Conservation (phyloP, 2,888 invertebrate species). For the Mythimna ferrago region DNA sequence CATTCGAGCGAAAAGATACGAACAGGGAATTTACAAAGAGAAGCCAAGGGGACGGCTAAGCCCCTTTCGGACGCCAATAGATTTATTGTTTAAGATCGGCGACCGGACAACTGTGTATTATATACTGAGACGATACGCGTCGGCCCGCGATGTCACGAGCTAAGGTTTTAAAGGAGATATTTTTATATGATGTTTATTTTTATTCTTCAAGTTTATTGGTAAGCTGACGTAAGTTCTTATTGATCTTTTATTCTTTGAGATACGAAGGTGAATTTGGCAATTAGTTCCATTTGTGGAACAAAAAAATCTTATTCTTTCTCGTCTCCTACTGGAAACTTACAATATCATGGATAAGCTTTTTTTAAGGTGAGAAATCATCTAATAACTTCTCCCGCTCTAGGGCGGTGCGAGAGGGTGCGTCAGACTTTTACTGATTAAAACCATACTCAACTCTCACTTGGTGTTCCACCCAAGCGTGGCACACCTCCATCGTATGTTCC, state of each 20-base stretch:
- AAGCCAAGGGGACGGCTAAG: slow-evolving; percentile 67
- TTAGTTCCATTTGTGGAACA: background rate
- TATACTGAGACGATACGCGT: slow-evolving; percentile 64
- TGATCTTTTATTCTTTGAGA: background rate
- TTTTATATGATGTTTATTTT: slow-evolving; percentile 58
- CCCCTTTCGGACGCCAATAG: slow-evolving; percentile 74
- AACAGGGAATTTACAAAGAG: slow-evolving; percentile 75
- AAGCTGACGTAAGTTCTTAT: slow-evolving; percentile 41
- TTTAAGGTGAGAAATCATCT: no score
- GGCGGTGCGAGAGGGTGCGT: no score
- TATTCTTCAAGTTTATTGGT: slow-evolving; percentile 8
- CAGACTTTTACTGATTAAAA: no score
- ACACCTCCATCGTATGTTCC: no score
- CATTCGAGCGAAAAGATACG: slow-evolving; percentile 81
- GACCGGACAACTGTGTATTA: slow-evolving; percentile 72
- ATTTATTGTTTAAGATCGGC: slow-evolving; percentile 83
- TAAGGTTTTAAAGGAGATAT: slow-evolving; percentile 43
- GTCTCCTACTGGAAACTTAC: no score
- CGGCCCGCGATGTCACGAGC: slow-evolving; percentile 53
- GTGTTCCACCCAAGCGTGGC: no score
- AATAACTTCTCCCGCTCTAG: no score
- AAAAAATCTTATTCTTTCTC: no score
- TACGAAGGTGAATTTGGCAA: slow-evolving; percentile 11
- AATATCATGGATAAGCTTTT: no score
- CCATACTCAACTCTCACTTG: no score